Percentiles rank a stretch among this genome's conserved stretches.
phyloP scores from a whole-genome alignment of 2,113 vertebrate genomes.

The Rhizomys pruinosus region DNA sequence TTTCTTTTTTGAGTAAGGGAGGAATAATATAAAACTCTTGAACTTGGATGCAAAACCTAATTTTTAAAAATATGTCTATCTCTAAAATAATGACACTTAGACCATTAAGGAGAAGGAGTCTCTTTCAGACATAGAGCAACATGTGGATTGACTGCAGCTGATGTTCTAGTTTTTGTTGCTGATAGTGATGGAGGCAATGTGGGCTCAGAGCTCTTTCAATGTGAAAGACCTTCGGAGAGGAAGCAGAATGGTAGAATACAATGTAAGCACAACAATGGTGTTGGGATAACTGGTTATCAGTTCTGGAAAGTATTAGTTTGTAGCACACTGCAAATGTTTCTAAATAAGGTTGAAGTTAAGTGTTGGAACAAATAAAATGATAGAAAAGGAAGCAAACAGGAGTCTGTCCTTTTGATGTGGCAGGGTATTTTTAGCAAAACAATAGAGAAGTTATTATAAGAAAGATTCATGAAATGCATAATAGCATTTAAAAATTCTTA shows the following conservation, averaged over 20 bases:
- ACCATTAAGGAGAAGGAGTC: background rate
- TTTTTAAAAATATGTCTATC: background rate
- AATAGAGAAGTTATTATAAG: background rate
- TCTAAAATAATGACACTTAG: background rate
- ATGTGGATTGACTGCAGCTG: background rate
- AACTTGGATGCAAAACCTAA: background rate
- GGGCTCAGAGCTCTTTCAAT: background rate
- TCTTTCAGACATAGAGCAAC: background rate
- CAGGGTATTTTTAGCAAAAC: background rate
- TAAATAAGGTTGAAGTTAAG: background rate
- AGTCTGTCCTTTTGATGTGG: background rate
- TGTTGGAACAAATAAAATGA: background rate
- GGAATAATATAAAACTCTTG: background rate
- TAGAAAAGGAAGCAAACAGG: background rate
- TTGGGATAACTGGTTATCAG: background rate
- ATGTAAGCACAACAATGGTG: background rate
- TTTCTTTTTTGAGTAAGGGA: background rate
- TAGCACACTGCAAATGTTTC: background rate
- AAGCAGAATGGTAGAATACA: background rate
- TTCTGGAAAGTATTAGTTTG: constrained; percentile 3
- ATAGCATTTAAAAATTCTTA: background rate
- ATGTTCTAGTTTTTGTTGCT: background rate
- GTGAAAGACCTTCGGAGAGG: background rate
- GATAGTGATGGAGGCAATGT: rapidly evolving
- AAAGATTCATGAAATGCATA: background rate